Base-by-base conservation (phyloP, 2,888 invertebrate species). In the Andrena flavipes region DNA sequence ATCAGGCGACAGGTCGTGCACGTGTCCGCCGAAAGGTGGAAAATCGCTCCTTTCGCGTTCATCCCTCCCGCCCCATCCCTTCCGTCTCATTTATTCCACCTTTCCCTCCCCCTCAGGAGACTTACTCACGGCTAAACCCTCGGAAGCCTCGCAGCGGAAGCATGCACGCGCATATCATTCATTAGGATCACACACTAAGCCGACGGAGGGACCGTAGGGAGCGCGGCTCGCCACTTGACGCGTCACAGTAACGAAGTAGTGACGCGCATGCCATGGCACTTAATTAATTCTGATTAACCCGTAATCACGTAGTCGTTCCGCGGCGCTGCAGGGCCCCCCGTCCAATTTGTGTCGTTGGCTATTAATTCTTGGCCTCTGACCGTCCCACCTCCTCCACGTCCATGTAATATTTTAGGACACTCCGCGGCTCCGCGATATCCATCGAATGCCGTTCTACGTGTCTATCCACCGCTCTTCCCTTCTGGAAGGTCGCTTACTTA, bases 281-380 rank as follows among this genome's bases (percentile, higher is more conserved):
- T 93, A 92, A 93, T 93, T 93, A 93, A 93, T 93, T 93, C 93
- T 93, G 93, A 93, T 93, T 93, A 93, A 93, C 93, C 91, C 92
- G 90, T 93, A 93, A 93, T 93, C 93, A 93, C 93, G 92, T 93
- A 93, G 92, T 92, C 91, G 91, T 92, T 92, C 88, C 88, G 89
- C 89, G 89, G 87, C 84, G 89, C 89, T 90, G 81, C 80, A 89
- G 90, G 42, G 87, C 87, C 89, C 91, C 90, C 88, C 90, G 89
- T 92, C 89, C 92, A 93, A 93, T 93, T 93, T 93, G 91, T 91
- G 91, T 91, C 93, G 91, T 90, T 87, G 91, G 90, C 91, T 87
- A 87, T 87, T 89, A 89, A 88, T 87, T 85, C 87, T 78, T 86
- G 80, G 62, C 84, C 85, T 83, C 81, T 77, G 74, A 80, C 77